These are phyloP conservation scores for Acanthurus tractus DNA, from an alignment of 2,797 vertebrate genomes.

Conservation along the genomic window DNA sequence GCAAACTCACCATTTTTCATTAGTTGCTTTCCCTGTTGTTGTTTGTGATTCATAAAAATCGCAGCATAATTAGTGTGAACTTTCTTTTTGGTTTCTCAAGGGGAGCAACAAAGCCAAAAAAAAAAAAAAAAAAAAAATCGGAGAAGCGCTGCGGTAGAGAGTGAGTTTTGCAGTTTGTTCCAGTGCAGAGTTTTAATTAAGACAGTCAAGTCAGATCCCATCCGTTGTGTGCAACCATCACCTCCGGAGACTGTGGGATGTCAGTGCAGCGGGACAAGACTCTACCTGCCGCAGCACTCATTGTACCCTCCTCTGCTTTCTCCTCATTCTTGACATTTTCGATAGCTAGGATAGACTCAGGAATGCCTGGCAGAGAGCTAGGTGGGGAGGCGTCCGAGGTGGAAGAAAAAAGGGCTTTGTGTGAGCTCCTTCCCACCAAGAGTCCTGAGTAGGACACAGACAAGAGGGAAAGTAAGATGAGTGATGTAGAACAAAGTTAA, in stretches of 20 bases:
- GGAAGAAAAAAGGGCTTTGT: constrained; percentile 79
- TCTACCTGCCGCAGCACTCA: constrained; percentile 81
- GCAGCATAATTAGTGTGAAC: too few species aligned
- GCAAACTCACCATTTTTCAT: too few species aligned
- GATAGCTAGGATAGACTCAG: constrained; percentile 84
- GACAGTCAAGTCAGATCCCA: constrained; percentile 72
- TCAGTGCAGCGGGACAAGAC: constrained; percentile 81
- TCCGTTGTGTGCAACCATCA: constrained; percentile 56
- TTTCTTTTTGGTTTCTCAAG: too few species aligned
- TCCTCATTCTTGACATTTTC: constrained; percentile 85
- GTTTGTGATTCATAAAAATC: too few species aligned
- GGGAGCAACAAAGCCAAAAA: too few species aligned
- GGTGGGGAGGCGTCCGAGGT: constrained; percentile 76
- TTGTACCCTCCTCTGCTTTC: constrained; percentile 80
- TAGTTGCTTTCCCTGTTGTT: too few species aligned
- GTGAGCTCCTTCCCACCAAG: constrained; percentile 58
- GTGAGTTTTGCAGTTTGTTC: constrained; percentile 58
- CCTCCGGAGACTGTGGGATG: constrained; percentile 67
- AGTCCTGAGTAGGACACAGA: constrained; percentile 56
- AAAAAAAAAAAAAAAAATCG: too few species aligned
- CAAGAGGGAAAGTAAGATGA: constrained; percentile 57
- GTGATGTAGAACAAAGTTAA: constrained; percentile 48
- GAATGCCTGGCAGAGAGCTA: constrained; percentile 83
- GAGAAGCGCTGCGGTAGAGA: constrained; percentile 18
- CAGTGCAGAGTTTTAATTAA: constrained; percentile 74